Conservation (phyloP, 1,140 invertebrate genomes). For the Goniozus legneri region DNA sequence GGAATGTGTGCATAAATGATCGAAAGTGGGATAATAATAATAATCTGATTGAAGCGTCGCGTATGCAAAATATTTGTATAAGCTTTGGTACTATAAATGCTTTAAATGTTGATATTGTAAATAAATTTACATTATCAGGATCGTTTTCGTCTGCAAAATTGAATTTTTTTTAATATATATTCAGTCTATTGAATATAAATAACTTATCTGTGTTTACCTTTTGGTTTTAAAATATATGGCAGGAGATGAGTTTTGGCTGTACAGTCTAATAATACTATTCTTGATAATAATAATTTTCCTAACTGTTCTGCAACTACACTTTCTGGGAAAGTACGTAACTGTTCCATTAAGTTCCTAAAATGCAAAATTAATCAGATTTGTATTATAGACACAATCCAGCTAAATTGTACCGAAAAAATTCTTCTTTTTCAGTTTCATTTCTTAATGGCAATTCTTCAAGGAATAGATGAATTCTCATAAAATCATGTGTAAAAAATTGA, state of each 20-base stretch:
- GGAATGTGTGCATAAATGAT: constrained; percentile 67
- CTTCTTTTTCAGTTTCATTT: constrained; percentile 67
- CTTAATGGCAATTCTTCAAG: constrained; percentile 77
- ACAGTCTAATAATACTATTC: constrained; percentile 76
- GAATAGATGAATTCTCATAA: constrained; percentile 78
- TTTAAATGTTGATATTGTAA: constrained; percentile 64
- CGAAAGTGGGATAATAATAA: constrained; percentile 70
- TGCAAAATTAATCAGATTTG: constrained; percentile 10
- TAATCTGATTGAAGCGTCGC: constrained; percentile 70
- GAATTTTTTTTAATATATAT: neutral
- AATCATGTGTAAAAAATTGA: constrained; percentile 77
- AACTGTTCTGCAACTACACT: constrained; percentile 75
- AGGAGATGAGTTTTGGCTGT: constrained; percentile 73
- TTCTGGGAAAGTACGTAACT: constrained; percentile 69
- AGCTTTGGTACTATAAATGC: constrained; percentile 69
- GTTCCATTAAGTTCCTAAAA: constrained; percentile 58
- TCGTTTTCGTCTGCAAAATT: constrained; percentile 48
- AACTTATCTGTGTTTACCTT: constrained; percentile 34
- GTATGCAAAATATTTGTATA: constrained; percentile 71
- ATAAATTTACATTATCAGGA: constrained; percentile 53
- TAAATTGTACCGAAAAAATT: constrained; percentile 67
- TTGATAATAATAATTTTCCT: constrained; percentile 69
- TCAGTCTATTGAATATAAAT: neutral
- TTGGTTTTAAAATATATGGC: constrained; percentile 71
- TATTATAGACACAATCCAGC: neutral